phyloP scores from a whole-genome alignment of 2,797 vertebrate genomes.

The Malurus leucopterus region DNA sequence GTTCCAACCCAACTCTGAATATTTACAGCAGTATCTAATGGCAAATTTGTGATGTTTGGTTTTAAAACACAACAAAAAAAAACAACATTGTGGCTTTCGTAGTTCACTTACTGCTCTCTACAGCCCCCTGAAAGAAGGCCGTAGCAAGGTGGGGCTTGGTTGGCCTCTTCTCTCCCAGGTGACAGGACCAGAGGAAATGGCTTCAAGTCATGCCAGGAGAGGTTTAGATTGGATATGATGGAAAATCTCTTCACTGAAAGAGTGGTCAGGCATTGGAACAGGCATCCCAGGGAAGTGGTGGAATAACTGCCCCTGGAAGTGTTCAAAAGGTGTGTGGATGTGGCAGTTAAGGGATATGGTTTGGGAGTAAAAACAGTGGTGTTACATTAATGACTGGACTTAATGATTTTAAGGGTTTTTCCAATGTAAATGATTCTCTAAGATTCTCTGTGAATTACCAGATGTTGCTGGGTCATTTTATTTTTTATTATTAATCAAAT shows the following conservation, averaged over 20 bases:
- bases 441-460: background rate
- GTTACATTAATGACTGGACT: rapidly evolving
- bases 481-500: background rate
- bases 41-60: background rate
- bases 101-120: background rate
- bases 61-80: background rate
- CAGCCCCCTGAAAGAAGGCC: background rate
- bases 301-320: background rate
- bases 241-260: background rate
- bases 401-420: background rate
- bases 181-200: background rate
- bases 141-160: background rate
- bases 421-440: background rate
- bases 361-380: background rate
- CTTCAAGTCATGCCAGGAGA: background rate
- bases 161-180: background rate
- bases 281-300: background rate
- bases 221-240: background rate
- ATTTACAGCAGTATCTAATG: background rate
- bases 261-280: background rate
- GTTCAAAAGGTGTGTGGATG: background rate
- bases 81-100: background rate
- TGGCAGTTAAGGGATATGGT: background rate
- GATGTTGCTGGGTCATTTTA: background rate
- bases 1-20: background rate